These are phyloP conservation scores for Microcaecilia unicolor DNA, from an alignment of 2,797 vertebrate genomes.

Conservation along the genomic window DNA sequence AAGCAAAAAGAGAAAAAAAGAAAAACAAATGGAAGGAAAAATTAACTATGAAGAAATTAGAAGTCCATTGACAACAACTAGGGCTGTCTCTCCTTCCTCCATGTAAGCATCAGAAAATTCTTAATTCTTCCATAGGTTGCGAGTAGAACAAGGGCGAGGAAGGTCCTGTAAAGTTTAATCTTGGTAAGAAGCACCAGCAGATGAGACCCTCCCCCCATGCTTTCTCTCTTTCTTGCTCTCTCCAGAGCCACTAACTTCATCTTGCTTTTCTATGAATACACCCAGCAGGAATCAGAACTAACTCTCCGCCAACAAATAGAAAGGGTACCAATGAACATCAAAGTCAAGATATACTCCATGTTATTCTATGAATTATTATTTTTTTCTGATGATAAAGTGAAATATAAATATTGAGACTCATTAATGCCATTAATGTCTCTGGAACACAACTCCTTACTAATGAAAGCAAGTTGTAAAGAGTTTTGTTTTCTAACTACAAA, in stretches of 20 bases:
- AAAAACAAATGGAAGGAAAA: too few species aligned
- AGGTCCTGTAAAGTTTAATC: slow-evolving; percentile 42
- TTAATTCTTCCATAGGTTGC: too few species aligned
- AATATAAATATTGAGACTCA: slow-evolving; percentile 31
- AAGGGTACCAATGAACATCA: slow-evolving; percentile 42
- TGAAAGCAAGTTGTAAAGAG: too few species aligned
- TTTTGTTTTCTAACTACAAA: too few species aligned
- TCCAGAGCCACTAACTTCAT: slow-evolving; percentile 45
- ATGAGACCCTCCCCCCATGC: slow-evolving; percentile 49
- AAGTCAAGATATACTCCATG: slow-evolving; percentile 22
- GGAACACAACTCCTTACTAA: too few species aligned
- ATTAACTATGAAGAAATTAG: too few species aligned
- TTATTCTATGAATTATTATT: slow-evolving; percentile 24
- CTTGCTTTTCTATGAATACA: slow-evolving; percentile 60
- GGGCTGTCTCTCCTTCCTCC: not conserved
- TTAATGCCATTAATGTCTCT: too few species aligned
- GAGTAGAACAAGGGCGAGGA: not conserved
- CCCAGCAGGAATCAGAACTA: slow-evolving; percentile 64
- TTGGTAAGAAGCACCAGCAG: slow-evolving; percentile 43
- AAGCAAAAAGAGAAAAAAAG: too few species aligned
- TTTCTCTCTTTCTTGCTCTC: too few species aligned
- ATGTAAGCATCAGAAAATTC: not conserved
- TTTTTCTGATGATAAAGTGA: slow-evolving; percentile 19
- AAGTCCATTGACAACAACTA: too few species aligned
- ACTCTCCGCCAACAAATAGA: slow-evolving; percentile 62